These are phyloP conservation scores for Ostrea denselamellosa DNA, from an alignment of 1,140 invertebrate genomes.

Conservation along the genomic window DNA sequence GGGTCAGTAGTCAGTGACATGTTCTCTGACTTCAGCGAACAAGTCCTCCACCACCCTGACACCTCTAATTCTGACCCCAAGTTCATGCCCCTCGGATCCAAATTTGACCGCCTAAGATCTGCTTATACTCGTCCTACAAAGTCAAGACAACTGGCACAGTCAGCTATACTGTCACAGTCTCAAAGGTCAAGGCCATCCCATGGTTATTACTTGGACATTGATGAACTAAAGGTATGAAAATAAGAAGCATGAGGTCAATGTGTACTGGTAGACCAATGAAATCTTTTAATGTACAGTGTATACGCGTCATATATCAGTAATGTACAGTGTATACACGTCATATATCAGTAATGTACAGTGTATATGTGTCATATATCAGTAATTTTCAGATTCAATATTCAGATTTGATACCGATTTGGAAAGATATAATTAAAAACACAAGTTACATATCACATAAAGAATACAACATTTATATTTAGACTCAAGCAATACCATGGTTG, in stretches of 20 bases:
- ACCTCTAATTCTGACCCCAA: neutral
- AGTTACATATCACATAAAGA: neutral
- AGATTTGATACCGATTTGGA: no score
- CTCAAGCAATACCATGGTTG: neutral
- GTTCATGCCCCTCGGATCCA: slow-evolving; percentile 38
- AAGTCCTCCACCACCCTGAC: slow-evolving; percentile 6
- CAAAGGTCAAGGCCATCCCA: slow-evolving; percentile 26
- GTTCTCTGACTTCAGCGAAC: slow-evolving; percentile 54
- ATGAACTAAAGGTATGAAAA: slow-evolving; percentile 19
- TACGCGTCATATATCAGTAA: no score
- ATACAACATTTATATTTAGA: neutral
- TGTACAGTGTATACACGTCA: neutral
- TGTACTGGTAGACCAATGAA: neutral
- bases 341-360: neutral
- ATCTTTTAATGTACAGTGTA: neutral
- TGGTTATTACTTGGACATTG: slow-evolving; percentile 24
- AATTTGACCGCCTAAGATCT: slow-evolving; percentile 51
- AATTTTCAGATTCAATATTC: no score
- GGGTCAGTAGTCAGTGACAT: slow-evolving; percentile 62
- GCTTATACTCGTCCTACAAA: slow-evolving; percentile 39
- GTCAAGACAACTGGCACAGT: neutral
- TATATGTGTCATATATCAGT: neutral
- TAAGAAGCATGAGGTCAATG: neutral
- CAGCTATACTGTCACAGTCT: neutral
- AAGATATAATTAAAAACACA: no score